Evolutionary conservation across 2,888 invertebrate species (phyloP).

Genomic region (Hydrotaea diabolus): DNA sequence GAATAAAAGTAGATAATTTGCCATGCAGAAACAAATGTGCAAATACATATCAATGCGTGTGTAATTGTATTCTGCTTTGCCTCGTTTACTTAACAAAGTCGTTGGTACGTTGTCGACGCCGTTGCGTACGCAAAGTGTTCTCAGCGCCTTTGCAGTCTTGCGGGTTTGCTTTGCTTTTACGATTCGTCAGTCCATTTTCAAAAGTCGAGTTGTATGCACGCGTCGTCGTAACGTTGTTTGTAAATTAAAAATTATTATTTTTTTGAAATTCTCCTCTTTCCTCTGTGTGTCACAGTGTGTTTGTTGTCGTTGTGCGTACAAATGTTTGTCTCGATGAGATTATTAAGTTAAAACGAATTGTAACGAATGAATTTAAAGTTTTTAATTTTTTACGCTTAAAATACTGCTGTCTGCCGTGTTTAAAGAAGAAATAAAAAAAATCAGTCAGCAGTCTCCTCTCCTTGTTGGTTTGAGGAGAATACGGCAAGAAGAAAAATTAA

Average conservation of each 20-base stretch:
- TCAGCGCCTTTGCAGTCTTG: slow-evolving; percentile 52
- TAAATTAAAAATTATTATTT: no score
- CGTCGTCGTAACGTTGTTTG: not conserved
- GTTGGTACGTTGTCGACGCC: not conserved
- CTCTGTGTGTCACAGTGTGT: slow-evolving; percentile 38
- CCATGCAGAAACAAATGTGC: no score
- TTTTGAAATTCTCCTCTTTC: no score
- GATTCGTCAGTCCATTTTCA: no score
- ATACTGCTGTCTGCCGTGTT: not conserved
- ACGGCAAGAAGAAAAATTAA: slow-evolving; percentile 20
- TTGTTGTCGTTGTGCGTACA: slow-evolving; percentile 37
- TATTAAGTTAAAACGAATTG: slow-evolving; percentile 15
- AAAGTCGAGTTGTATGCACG: not conserved
- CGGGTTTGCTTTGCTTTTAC: slow-evolving; percentile 49
- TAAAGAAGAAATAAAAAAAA: slow-evolving; percentile 1
- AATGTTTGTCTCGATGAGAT: slow-evolving; percentile 16
- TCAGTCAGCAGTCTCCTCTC: not conserved
- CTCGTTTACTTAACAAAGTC: no score
- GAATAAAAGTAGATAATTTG: no score
- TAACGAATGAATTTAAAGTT: slow-evolving; percentile 37
- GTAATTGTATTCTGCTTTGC: no score
- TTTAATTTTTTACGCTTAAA: no score
- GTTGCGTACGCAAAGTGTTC: not conserved
- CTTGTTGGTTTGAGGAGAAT: not conserved
- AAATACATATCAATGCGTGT: no score